phyloP scores from a whole-genome alignment of 2,888 invertebrate species.

The Entomobrya proxima region DNA sequence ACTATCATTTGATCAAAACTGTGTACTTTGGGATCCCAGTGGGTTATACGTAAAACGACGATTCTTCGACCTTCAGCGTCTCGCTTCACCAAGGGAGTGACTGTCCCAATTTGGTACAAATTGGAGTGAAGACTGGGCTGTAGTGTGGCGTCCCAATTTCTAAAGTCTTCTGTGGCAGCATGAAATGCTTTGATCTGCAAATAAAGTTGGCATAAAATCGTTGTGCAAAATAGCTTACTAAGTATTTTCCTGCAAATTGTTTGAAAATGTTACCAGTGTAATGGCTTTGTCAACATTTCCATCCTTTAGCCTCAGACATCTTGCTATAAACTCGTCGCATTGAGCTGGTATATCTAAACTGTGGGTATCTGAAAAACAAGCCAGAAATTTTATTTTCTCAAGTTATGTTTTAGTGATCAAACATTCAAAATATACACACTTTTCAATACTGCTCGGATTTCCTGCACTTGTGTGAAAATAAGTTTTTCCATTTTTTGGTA shows the following conservation, averaged over 20 bases:
- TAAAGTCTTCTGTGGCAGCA: background rate
- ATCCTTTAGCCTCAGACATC: constrained; percentile 40
- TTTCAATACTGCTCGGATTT: too few relatives aligned
- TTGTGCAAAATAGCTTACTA: too few relatives aligned
- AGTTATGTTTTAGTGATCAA: too few relatives aligned
- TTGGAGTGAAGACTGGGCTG: background rate
- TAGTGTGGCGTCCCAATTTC: background rate
- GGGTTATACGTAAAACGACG: background rate
- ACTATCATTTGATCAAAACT: background rate
- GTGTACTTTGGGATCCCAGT: background rate
- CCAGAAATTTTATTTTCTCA: too few relatives aligned
- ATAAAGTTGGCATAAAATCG: too few relatives aligned
- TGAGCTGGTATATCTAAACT: background rate
- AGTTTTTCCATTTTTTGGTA: too few relatives aligned
- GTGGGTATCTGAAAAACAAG: too few relatives aligned
- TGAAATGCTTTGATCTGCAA: constrained; percentile 30
- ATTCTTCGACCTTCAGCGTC: constrained; percentile 22
- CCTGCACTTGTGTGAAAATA: too few relatives aligned
- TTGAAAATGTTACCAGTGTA: constrained; percentile 44
- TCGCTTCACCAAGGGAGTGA: background rate
- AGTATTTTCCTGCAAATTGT: too few relatives aligned
- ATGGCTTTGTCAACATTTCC: constrained; percentile 27
- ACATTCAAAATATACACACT: too few relatives aligned
- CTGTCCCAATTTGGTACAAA: background rate
- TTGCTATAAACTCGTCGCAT: background rate